Base-by-base conservation (phyloP, 2,888 invertebrate genomes). In the Pterobdella sp. region DNA sequence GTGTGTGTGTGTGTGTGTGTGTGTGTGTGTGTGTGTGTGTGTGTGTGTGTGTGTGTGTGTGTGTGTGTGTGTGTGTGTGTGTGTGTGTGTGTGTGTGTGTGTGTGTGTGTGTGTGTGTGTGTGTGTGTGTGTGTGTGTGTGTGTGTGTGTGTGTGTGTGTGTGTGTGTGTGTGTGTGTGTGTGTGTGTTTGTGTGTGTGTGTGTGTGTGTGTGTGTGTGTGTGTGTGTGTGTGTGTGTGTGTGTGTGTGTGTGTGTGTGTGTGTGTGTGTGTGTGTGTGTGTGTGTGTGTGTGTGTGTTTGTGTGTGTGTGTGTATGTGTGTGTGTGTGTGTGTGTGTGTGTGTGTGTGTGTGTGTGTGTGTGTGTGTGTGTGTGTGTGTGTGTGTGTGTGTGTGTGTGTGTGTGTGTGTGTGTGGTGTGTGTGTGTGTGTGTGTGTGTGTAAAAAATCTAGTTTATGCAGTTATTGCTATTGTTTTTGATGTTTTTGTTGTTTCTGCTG, bases 161-260 rank as follows among this genome's bases (percentile, higher is more conserved):
- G 60, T 70, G 60, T 49, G 26, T 72, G 37, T 42, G 35, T 73
- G 60, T 31, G 56, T 67, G 32, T 37, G 56, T 49, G 68, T 72
- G 68, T 72, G 36, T 67, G 32, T 49, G 35, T 31, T 34, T 66
- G 32, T 72, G 68, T 67, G 52, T 67, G 49, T 67, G 37, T 66
- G 31, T 65, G 52, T 72, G 34, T 67, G 36, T 52, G 26, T 42
- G 35, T 67, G 34, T 68, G 29, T 72, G 32, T 67, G 35, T 36
- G 60, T 72, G n/a, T 72, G 37, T 66, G 35, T 67, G 72, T 65
- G 32, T 35, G 56, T 36, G 32, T 72, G 52, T 70, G 37, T 56
- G 34, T 32, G 7, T 31, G 56, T 34, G 36, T 52, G 29, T 70
- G 35, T 37, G 42, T 68, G 29, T 68, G 35, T 68, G 42, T 68